A percentile compares a stretch with the other conserved stretches of the same genome.
These are phyloP conservation scores for Rhegmatorhina hoffmannsi DNA, from an alignment of 2,113 vertebrate genomes.

Conservation along the genomic window DNA sequence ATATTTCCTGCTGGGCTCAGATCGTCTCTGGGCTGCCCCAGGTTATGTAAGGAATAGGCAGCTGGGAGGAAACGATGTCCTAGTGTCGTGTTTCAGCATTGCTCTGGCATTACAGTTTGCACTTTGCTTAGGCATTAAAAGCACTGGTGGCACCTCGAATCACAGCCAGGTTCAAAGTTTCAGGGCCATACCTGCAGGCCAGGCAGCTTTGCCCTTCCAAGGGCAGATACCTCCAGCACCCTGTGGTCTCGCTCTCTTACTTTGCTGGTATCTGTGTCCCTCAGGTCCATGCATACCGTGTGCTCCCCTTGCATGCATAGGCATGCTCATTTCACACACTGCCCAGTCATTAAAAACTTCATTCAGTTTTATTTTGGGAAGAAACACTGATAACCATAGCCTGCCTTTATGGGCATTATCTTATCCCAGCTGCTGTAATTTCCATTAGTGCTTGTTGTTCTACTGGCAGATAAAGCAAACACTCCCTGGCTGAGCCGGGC, in stretches of 20 bases:
- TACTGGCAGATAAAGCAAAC: neutral
- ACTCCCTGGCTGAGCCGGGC: neutral
- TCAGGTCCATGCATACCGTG: accelerated
- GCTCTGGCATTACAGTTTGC: neutral
- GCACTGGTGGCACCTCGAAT: neutral
- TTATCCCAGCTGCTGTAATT: neutral
- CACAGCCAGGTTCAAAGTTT: neutral
- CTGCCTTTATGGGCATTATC: slow-evolving; percentile 10
- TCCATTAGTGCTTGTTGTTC: slow-evolving; percentile 9
- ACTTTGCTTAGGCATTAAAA: slow-evolving; percentile 24
- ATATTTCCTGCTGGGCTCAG: neutral
- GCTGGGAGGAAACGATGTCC: neutral
- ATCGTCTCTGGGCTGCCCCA: neutral
- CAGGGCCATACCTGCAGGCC: neutral
- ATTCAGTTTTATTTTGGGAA: neutral
- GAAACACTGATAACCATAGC: neutral
- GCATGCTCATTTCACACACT: neutral
- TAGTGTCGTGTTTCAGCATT: neutral
- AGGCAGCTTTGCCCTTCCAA: neutral
- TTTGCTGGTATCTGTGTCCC: neutral
- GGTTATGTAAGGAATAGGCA: neutral
- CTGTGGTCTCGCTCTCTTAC: accelerated
- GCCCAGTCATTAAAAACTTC: neutral
- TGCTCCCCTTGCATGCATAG: neutral
- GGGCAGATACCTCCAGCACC: neutral